phyloP scores from a whole-genome alignment of 2,888 invertebrate species.

The Leistus spinibarbis region DNA sequence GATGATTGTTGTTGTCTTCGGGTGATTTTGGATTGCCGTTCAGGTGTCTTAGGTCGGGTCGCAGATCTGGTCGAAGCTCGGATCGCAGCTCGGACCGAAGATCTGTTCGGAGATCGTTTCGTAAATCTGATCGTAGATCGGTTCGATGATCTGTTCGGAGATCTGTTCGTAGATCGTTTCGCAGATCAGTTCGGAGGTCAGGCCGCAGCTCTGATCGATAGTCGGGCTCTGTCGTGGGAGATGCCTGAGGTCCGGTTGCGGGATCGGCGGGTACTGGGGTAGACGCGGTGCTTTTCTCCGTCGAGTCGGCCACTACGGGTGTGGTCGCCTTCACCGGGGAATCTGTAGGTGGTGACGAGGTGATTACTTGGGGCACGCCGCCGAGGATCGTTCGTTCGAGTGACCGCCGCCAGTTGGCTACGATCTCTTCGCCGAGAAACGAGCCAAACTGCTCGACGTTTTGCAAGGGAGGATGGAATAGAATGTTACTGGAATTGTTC shows the following conservation, averaged over 20 bases:
- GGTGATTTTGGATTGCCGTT: constrained; percentile 62
- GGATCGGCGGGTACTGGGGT: constrained; percentile 60
- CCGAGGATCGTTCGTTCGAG: constrained; percentile 62
- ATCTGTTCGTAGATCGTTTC: constrained; percentile 43
- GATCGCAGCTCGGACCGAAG: constrained; percentile 49
- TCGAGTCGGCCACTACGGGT: constrained; percentile 55
- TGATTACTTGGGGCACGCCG: constrained; percentile 47
- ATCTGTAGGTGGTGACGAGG: constrained; percentile 48
- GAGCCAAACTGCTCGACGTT: constrained; percentile 76
- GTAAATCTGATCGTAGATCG: constrained; percentile 13
- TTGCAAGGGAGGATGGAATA: constrained; percentile 58
- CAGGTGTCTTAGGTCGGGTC: constrained; percentile 42
- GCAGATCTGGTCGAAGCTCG: constrained; percentile 41
- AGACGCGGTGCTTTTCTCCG: constrained; percentile 57
- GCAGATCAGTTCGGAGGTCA: constrained; percentile 46
- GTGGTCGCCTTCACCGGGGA: constrained; percentile 56
- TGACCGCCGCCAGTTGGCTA: constrained; percentile 77
- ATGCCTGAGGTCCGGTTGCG: constrained; percentile 51
- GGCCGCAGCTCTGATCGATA: constrained; percentile 51
- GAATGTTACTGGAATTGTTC: constrained; percentile 52
- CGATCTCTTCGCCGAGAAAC: constrained; percentile 81
- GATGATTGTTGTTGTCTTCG: constrained; percentile 61
- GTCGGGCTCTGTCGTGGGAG: constrained; percentile 46
- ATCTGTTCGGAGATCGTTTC: constrained; percentile 46
- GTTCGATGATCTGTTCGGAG: neutral